Evolutionary conservation across 2,888 invertebrate species (phyloP), one percentile per base, ranked within the genome.

Genomic region (Pardosa pseudoannulata): DNA sequence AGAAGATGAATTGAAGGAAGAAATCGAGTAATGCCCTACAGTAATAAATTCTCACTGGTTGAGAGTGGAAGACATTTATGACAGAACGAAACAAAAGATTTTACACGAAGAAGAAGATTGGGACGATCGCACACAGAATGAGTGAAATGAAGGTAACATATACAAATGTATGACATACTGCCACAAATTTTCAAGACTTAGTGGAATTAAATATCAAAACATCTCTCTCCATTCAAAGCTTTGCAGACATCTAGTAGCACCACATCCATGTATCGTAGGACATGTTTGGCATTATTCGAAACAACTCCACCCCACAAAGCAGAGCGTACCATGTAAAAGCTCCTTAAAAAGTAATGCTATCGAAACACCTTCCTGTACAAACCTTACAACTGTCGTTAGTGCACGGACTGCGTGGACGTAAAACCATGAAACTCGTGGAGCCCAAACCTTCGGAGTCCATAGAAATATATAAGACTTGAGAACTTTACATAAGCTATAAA

Each of bases 221-320:
- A 23, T 6, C 11, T 23, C 5, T 23, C 23, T 13, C 16, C 41
- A 46, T n/a, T n/a, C n/a, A 19, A 56, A 56, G 56, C 19, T 23
- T 46, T 56, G 23, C 23, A 23, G 23, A 56, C 19, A 16, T 16
- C 16, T 46, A 16, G 16, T 16, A 56, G 56, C 56, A 56, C 56
- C 56, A 23, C 23, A 23, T 23, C 19, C 23, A 56, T 23, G 23
- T 56, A 23, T 56, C 11, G 1, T 56, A 56, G 19, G 11, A 1
- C n/a, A n/a, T n/a, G 41, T 56, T 56, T 56, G 56, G 56, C 56
- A 56, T 56, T 56, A 36, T 56, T 56, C 56, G 11, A 56, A 16
- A 23, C 11, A 19, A 56, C 56, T 56, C 56, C 56, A 56, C 56
- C 56, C 5, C 23, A 23, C 23, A 23, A 56, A 56, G 56, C 56